Evolutionary conservation across 1,140 invertebrate species (phyloP).

Genomic region (Zaprionus davidi): DNA sequence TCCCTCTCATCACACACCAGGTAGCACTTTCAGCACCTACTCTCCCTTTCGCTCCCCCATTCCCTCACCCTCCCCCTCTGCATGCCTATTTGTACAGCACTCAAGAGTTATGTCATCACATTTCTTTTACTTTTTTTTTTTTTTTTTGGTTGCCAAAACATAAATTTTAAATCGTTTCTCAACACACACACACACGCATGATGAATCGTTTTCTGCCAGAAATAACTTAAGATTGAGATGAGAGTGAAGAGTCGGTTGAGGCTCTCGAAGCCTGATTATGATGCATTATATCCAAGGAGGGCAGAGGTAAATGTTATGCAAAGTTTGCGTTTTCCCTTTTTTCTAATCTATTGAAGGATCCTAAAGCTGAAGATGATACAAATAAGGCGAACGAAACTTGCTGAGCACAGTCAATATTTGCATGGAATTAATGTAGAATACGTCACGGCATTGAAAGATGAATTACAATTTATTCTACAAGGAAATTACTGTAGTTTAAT

Average conservation of each 20-base stretch:
- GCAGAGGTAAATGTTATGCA: neutral
- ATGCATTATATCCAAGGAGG: neutral
- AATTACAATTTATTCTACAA: neutral
- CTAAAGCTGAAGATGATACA: neutral
- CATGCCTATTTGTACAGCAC: constrained; percentile 38
- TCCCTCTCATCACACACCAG: neutral
- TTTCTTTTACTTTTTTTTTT: constrained; percentile 15
- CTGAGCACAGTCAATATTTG: neutral
- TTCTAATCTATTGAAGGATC: constrained; percentile 4
- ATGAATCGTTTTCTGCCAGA: constrained; percentile 19
- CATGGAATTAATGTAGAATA: neutral
- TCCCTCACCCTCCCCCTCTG: neutral
- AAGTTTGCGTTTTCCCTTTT: neutral
- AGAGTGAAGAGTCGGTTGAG: neutral
- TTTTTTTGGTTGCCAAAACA: constrained; percentile 8
- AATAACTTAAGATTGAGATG: constrained; percentile 28
- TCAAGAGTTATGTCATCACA: constrained; percentile 28
- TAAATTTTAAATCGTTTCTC: constrained; percentile 31
- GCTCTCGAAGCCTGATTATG: constrained; percentile 6
- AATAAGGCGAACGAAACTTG: neutral
- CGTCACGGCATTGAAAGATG: neutral
- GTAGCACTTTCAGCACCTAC: constrained; percentile 14
- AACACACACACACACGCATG: constrained; percentile 10
- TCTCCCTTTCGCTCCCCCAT: neutral
- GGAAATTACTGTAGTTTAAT: too few relatives aligned